These are phyloP conservation scores for Drosophila guanche DNA, from an alignment of 1,140 invertebrate genomes.

Conservation along the genomic window DNA sequence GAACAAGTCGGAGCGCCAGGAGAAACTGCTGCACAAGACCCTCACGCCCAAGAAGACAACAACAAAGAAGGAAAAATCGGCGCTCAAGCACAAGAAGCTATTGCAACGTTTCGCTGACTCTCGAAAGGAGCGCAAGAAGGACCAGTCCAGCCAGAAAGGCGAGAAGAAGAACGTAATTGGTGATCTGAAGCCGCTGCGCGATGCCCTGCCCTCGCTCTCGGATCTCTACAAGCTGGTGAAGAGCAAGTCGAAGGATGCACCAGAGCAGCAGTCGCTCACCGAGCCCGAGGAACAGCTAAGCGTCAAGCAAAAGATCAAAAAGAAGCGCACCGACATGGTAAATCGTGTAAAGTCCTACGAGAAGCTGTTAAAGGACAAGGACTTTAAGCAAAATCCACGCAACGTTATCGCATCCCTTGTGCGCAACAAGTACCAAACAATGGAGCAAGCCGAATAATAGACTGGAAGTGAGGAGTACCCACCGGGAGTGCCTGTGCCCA, in stretches of 20 bases:
- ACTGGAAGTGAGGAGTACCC: not conserved
- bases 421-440: conserved; percentile 57
- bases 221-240: conserved; percentile 69
- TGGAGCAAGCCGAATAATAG: conserved; percentile 52
- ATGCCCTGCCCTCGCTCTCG: conserved; percentile 76
- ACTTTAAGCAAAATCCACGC: conserved; percentile 72
- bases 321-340: conserved; percentile 61
- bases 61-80: conserved; percentile 73
- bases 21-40: conserved; percentile 67
- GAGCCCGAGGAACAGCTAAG: conserved; percentile 47
- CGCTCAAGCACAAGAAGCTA: conserved; percentile 67
- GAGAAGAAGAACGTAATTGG: conserved; percentile 74
- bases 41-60: conserved; percentile 60
- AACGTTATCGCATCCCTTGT: conserved; percentile 60
- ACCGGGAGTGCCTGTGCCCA: conserved; percentile 4
- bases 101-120: conserved; percentile 63
- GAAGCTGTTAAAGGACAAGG: conserved; percentile 70
- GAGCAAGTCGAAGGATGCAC: conserved; percentile 26
- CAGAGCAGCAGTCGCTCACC: conserved; percentile 19
- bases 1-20: conserved; percentile 47
- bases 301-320: conserved; percentile 67
- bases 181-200: conserved; percentile 71
- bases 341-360: conserved; percentile 60
- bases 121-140: conserved; percentile 66
- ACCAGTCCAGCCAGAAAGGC: conserved; percentile 61